Evolutionary conservation across 2,888 invertebrate genomes (phyloP), one percentile per base, ranked within the genome.

Genomic region (Leptopilina drosophilae): DNA sequence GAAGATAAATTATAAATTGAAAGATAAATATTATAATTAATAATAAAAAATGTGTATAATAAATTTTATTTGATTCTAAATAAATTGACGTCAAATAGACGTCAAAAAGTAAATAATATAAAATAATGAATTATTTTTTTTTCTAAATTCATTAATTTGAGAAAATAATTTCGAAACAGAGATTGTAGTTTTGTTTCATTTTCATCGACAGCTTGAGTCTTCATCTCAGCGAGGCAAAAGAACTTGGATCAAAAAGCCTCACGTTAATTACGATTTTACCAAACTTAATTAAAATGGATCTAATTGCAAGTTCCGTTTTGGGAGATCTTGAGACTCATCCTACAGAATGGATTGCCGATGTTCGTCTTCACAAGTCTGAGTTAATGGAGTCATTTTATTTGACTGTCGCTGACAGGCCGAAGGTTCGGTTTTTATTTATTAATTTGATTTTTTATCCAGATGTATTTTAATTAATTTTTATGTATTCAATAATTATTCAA

Each of bases 341-440:
- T 0, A 87, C 80, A 8, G 82, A 77, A 6, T 91, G 89, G 90
- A 88, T 89, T 62, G 85, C 78, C 0, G 84, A 90, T 69, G 85
- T 89, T 33, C 87, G 86, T 0, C 80, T 81, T 66, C 86, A 87
- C 62, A 82, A 87, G 73, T 78, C 81, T 6, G 83, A 90, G 64
- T 78, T 91, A 66, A 78, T 90, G 26, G 88, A 90, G 80, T 83
- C 90, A 42, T 90, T 91, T 83, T 90, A 89, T 64, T 83, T 89
- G 20, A 90, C 90, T 0, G 83, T 85, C 1, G 83, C 86, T 1
- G 89, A 90, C 81, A 85, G 85, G 40, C 66, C 86, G 49, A 91
- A 90, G 89, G 90, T 78, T 11, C 20, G 64, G 62, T 5, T 9
- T n/a, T 42, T 49, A 49, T 49, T 49, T 49, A 11, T 49, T 49